Conservation (phyloP, 1,140 invertebrate genomes). For the Zaprionus tsacasi region DNA sequence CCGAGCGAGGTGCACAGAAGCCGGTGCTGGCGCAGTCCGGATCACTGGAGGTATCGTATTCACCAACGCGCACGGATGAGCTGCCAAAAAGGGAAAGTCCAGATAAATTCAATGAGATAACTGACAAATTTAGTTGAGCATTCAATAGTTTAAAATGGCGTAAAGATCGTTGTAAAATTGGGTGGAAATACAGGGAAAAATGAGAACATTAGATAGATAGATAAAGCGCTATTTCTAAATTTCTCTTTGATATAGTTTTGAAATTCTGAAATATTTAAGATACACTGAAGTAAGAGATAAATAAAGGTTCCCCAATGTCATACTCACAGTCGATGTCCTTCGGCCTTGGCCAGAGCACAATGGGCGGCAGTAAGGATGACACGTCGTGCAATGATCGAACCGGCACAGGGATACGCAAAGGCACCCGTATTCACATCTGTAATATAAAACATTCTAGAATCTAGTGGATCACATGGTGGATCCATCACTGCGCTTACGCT, state of each 20-base stretch:
- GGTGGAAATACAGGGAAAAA: background rate
- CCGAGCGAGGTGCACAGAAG: conserved; percentile 88
- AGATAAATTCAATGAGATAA: conserved; percentile 6
- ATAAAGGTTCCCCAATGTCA: no score
- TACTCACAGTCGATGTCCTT: conserved; percentile 88
- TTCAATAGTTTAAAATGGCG: background rate
- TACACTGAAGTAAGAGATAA: no score
- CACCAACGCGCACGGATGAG: conserved; percentile 87
- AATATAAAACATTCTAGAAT: conserved; percentile 24
- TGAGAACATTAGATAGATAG: no score
- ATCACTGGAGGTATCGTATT: conserved; percentile 87
- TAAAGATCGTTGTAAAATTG: no score
- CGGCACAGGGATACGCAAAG: conserved; percentile 88
- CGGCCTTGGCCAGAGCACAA: conserved; percentile 88
- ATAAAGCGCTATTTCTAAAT: no score
- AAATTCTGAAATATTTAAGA: no score
- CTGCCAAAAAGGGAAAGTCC: conserved; percentile 57
- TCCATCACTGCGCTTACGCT: conserved; percentile 84
- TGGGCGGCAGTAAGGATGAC: conserved; percentile 89
- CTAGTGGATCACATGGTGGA: background rate
- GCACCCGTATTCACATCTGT: conserved; percentile 87
- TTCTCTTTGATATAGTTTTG: no score
- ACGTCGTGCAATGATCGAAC: conserved; percentile 87
- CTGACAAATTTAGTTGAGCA: conserved; percentile 14
- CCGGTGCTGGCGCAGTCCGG: conserved; percentile 88